Evolutionary conservation across 92 coral and sea anemone genomes (phyloP).

Genomic region (Metridium senile): DNA sequence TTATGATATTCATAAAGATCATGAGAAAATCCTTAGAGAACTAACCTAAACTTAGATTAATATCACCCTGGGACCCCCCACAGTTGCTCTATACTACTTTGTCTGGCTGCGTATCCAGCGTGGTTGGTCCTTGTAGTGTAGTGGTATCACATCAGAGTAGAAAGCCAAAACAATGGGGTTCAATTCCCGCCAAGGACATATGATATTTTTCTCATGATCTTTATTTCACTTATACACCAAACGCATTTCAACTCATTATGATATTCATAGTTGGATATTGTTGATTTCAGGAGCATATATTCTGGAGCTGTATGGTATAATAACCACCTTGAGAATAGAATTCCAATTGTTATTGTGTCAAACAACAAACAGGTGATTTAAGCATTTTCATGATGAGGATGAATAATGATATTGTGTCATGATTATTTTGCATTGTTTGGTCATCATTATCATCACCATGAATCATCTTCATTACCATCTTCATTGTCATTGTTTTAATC

Average conservation of each 20-base stretch:
- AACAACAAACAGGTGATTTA: conserved; percentile 55
- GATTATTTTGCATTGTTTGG: background rate
- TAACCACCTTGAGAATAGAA: conserved; percentile 53
- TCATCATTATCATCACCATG: background rate
- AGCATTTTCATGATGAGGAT: background rate
- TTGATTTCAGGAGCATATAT: conserved; percentile 58
- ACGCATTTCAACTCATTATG: no score
- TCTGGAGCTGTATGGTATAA: conserved; percentile 69
- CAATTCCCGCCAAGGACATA: no score
- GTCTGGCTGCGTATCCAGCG: no score
- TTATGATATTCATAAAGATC: no score
- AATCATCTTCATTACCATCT: background rate
- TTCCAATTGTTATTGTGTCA: conserved; percentile 77
- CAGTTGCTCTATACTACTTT: no score
- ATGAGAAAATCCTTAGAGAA: no score
- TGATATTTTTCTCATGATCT: background rate
- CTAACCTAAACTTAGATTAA: no score
- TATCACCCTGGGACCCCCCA: no score
- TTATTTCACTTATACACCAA: background rate
- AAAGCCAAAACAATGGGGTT: no score
- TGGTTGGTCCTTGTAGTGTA: no score
- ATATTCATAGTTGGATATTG: background rate
- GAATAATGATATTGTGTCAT: background rate
- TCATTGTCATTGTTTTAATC: background rate
- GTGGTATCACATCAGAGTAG: no score